Conservation (phyloP, 23 tunicate genomes). For the Phallusia fumigata region DNA sequence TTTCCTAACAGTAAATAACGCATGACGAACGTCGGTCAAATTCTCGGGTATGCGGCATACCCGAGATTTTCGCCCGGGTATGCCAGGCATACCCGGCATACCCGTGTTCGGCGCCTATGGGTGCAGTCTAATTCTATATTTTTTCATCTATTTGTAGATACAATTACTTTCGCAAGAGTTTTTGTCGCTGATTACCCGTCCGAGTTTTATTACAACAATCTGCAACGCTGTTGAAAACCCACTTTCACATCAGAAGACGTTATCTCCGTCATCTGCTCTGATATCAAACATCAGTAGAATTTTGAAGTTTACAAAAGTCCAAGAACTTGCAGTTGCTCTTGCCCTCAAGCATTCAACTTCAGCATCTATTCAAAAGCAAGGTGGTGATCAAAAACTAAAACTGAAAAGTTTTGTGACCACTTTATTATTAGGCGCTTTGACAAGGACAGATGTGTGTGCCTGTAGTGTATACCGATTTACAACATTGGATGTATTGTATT, state of each 20-base stretch:
- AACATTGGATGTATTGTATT: too few species aligned
- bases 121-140: not conserved
- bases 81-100: too few species aligned
- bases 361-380: constrained; percentile 52
- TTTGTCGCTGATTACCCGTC: constrained; percentile 42
- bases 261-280: constrained; percentile 47
- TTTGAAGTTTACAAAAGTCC: constrained; percentile 57
- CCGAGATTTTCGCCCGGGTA: too few species aligned
- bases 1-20: too few species aligned
- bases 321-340: constrained; percentile 62
- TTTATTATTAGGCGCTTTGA: too few species aligned
- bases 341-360: constrained; percentile 59
- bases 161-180: constrained; percentile 81
- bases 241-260: constrained; percentile 76
- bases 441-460: too few species aligned
- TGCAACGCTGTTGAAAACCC: constrained; percentile 81
- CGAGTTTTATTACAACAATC: constrained; percentile 64
- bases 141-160: constrained; percentile 58
- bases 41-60: too few species aligned
- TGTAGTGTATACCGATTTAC: too few species aligned
- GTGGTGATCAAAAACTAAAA: constrained; percentile 9
- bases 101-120: not conserved
- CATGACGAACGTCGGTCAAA: too few species aligned
- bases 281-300: constrained; percentile 63
- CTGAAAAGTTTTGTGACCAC: too few species aligned